These are phyloP conservation scores for Coelinius sp. DNA, from an alignment of 2,888 invertebrate species.

Conservation along the genomic window DNA sequence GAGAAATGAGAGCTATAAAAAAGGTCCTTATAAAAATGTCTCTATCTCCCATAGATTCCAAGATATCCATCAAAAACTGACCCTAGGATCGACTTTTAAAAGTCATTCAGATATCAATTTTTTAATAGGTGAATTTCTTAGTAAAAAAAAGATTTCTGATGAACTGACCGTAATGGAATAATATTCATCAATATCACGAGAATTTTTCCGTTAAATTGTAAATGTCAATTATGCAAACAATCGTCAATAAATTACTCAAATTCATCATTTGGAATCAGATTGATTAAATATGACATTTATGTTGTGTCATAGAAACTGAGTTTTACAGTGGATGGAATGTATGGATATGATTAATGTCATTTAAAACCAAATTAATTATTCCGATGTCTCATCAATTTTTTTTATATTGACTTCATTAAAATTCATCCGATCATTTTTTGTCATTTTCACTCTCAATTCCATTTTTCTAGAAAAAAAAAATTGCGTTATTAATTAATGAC, in stretches of 20 bases:
- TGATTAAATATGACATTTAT: constrained; percentile 20
- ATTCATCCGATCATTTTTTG: not conserved
- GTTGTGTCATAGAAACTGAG: not conserved
- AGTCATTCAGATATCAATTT: too few relatives aligned
- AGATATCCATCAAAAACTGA: too few relatives aligned
- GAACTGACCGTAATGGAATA: too few relatives aligned
- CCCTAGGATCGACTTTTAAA: too few relatives aligned
- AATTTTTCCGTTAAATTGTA: too few relatives aligned
- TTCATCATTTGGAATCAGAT: not conserved
- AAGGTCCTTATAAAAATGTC: too few relatives aligned
- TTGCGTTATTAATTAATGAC: not conserved
- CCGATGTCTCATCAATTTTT: not conserved
- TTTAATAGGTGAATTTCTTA: too few relatives aligned
- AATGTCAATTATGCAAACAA: not conserved
- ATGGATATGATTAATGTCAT: constrained; percentile 12
- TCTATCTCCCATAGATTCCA: too few relatives aligned
- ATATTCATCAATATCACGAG: too few relatives aligned
- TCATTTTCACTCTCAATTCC: not conserved
- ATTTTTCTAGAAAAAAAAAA: not conserved
- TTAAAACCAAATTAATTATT: constrained; percentile 27
- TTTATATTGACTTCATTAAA: constrained; percentile 8
- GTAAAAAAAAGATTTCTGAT: too few relatives aligned
- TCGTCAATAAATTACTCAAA: not conserved
- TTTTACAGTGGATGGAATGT: constrained; percentile 1
- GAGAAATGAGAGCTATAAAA: too few relatives aligned